Base-by-base conservation (phyloP, 2,888 invertebrate species). In the Aleiodes testaceus region DNA sequence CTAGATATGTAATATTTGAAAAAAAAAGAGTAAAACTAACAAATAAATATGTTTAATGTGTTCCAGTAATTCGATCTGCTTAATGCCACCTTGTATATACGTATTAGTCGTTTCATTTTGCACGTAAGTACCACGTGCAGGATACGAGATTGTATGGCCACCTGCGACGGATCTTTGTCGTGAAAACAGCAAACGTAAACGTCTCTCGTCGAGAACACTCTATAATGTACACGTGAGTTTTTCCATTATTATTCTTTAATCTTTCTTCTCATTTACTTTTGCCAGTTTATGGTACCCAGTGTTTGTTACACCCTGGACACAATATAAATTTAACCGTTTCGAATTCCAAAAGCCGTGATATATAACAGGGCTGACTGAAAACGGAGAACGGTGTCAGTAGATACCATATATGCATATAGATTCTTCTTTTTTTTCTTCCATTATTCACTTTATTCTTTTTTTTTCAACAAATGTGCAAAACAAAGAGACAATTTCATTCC, bases 161-260 rank as follows among this genome's bases (percentile, higher is more conserved):
- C 69, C 69, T 69, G 69, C 61, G 59, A 36, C 42, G 36, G 49
- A 61, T 69, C 69, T 61, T 69, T 63, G 69, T 63, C 69, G 50
- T 69, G 69, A 63, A 49, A 59, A 61, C 69, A 47, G 36, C 50
- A 11, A 64, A 65, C 18, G 49, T 66, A 59, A 47, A 47, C 30
- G 55, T 67, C 67, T 59, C 53, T 66, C 53, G 66, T 66, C 66
- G 55, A 12, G 20, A 53, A 14, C n/a, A 45, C 5, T 52, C 14
- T 22, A n/a, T n/a, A 12, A 16, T 20, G 20, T 52, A 16, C 14
- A 12, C n/a, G n/a, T 53, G 53, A n/a, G 30, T 36, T 22, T 53
- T 53, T 26, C 9, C 12, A 7, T 30, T 26, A 30, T 52, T 52
- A 52, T 22, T 22, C 1, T 49, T 49, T 49, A 16, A n/a, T 16